These are phyloP conservation scores for Tenodera sinensis DNA, from an alignment of 2,888 invertebrate species.

Conservation along the genomic window DNA sequence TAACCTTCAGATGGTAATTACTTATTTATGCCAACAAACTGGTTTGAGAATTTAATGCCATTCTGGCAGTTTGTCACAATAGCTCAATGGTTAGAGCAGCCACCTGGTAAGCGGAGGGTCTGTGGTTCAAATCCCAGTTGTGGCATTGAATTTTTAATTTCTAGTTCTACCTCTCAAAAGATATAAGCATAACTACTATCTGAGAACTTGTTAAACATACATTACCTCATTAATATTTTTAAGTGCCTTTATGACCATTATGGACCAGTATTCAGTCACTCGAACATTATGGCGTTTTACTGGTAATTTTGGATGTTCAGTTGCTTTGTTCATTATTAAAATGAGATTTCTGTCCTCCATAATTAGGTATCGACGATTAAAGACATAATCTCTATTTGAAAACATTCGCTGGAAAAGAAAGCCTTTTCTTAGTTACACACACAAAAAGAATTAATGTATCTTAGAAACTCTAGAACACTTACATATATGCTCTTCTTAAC, in stretches of 20 bases:
- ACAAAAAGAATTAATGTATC: background rate
- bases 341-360: slow-evolving; percentile 57
- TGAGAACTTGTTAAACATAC: background rate
- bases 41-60: no score
- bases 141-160: no score
- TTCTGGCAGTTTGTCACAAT: no score
- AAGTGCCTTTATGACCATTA: slow-evolving; percentile 76
- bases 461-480: background rate
- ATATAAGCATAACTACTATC: background rate
- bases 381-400: slow-evolving; percentile 83
- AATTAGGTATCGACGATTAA: slow-evolving; percentile 62
- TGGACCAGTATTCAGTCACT: slow-evolving; percentile 79
- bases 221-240: slow-evolving; percentile 52
- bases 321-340: slow-evolving; percentile 64
- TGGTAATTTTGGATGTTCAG: slow-evolving; percentile 67
- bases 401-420: slow-evolving; percentile 63
- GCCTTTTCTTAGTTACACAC: background rate
- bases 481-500: no score
- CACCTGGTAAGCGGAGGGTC: no score
- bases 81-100: no score
- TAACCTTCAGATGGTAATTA: no score
- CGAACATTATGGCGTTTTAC: slow-evolving; percentile 64
- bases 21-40: no score
- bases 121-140: no score
- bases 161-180: no score